A percentile compares a stretch with the other conserved stretches of the same genome.
These are phyloP conservation scores for Zosterops pallidus DNA, from an alignment of 2,113 vertebrate species.

Conservation along the genomic window DNA sequence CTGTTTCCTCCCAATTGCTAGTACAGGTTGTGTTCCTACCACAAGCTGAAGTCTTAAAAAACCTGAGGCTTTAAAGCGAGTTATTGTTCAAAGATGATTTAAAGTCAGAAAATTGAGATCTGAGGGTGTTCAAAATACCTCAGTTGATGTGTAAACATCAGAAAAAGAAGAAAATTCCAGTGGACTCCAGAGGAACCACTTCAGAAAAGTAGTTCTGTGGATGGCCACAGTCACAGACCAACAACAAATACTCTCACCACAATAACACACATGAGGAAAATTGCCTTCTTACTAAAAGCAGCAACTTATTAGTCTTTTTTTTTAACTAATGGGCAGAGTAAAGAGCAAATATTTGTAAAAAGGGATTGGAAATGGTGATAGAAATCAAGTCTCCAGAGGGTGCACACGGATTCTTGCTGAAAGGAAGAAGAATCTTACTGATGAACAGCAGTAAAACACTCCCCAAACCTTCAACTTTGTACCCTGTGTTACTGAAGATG, in stretches of 20 bases:
- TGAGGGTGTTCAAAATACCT: slow-evolving; percentile 14
- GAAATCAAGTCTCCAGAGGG: not conserved
- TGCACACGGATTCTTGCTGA: not conserved
- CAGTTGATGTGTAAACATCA: slow-evolving; percentile 9
- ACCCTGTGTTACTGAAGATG: not conserved
- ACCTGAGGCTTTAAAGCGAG: not conserved
- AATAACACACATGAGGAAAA: not conserved
- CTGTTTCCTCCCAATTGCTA: not conserved
- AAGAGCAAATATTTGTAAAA: slow-evolving; percentile 35
- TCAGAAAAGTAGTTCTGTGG: not conserved
- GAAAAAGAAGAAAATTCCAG: slow-evolving; percentile 11
- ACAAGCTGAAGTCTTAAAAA: not conserved
- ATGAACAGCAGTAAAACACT: slow-evolving; percentile 3
- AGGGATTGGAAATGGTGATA: not conserved
- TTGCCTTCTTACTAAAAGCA: not conserved
- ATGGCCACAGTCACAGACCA: not conserved
- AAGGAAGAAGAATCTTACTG: not conserved
- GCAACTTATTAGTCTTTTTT: not conserved
- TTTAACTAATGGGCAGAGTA: not conserved
- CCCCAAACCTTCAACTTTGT: slow-evolving; percentile 9
- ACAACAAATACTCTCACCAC: not conserved
- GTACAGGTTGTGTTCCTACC: not conserved
- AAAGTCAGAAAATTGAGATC: not conserved
- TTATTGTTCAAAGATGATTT: not conserved
- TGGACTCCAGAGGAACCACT: not conserved